A percentile compares a stretch with the other conserved stretches of the same genome.
These are phyloP conservation scores for Brachystomella parvula DNA, from an alignment of 1,140 invertebrate genomes.

Conservation along the genomic window DNA sequence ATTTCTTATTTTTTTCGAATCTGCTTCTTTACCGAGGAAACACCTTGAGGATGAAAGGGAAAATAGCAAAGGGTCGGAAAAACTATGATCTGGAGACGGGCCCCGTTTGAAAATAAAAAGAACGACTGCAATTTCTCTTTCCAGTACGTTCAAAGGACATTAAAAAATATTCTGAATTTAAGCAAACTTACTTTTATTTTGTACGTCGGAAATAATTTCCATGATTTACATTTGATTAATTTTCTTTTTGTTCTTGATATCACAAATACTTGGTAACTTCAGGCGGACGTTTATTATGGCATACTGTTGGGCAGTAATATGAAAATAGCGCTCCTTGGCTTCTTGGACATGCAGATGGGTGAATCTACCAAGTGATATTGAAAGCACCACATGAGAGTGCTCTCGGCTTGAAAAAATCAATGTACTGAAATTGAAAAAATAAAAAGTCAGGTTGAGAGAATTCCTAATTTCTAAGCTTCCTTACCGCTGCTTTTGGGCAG, in stretches of 20 bases:
- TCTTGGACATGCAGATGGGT: background rate
- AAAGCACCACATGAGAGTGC: constrained; percentile 50
- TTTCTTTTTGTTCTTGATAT: background rate
- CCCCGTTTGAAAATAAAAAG: no score
- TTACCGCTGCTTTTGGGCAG: constrained; percentile 50
- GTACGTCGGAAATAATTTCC: background rate
- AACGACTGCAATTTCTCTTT: no score
- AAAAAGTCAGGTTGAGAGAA: background rate
- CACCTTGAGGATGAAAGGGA: no score
- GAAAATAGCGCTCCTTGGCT: background rate
- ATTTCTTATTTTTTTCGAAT: no score
- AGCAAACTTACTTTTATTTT: background rate
- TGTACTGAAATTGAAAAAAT: background rate
- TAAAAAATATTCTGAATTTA: no score
- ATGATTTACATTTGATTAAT: background rate
- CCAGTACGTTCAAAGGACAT: no score
- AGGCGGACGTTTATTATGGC: no score
- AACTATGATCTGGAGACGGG: no score
- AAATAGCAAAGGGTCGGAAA: no score
- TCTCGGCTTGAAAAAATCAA: constrained; percentile 49
- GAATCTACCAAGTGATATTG: background rate
- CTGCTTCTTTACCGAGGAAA: no score
- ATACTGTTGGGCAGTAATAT: no score
- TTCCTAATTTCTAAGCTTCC: constrained; percentile 8
- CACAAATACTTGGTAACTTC: no score